Conservation (phyloP, 2,797 vertebrate species). For the Myripristis murdjan region DNA sequence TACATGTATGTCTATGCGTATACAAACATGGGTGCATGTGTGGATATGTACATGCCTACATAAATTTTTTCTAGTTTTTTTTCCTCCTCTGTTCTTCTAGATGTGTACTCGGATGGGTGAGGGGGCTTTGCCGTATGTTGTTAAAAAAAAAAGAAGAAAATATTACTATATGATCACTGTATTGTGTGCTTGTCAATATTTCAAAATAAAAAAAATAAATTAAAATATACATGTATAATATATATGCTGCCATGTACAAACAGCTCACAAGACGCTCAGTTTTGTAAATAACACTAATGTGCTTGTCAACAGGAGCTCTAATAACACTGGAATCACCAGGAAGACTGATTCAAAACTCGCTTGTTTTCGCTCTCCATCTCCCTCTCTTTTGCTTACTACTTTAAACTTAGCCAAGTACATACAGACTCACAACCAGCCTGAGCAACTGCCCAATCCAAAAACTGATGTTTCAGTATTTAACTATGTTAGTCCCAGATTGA, state of each 20-base stretch:
- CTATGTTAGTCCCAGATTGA: slow-evolving; percentile 33
- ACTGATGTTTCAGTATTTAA: slow-evolving; percentile 33
- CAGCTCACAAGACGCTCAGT: slow-evolving; percentile 58
- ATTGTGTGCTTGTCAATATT: no score
- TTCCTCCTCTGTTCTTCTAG: no score
- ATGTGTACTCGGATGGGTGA: no score
- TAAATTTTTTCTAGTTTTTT: no score
- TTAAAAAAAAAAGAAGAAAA: no score
- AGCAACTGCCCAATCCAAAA: slow-evolving; percentile 32
- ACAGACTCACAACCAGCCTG: not conserved
- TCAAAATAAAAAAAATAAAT: no score
- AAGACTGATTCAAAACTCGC: slow-evolving; percentile 10
- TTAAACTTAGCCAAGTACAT: slow-evolving; percentile 6
- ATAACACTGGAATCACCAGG: slow-evolving; percentile 35
- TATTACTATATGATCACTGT: no score
- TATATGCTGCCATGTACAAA: not conserved
- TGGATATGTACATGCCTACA: no score
- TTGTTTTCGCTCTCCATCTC: not conserved
- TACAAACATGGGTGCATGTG: no score
- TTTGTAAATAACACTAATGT: slow-evolving; percentile 71
- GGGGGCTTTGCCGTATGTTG: no score
- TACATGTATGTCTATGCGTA: no score
- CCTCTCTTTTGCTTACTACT: slow-evolving; percentile 6
- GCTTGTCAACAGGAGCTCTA: slow-evolving; percentile 48
- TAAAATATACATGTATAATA: no score